Percentiles rank a stretch among this genome's conserved stretches.
Conservation (phyloP, 2,888 invertebrate species). For the Stramonita haemastoma region DNA sequence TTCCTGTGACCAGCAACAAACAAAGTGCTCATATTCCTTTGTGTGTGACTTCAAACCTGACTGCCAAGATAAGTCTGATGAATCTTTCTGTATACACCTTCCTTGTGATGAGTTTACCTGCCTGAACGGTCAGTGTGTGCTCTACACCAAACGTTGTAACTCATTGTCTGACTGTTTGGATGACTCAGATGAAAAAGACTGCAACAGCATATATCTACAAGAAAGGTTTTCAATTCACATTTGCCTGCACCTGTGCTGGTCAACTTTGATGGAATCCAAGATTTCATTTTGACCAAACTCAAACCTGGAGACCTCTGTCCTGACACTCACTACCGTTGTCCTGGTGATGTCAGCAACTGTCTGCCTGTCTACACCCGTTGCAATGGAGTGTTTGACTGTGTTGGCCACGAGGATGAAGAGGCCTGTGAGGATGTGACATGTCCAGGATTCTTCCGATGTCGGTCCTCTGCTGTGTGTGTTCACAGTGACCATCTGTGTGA, state of each 20-base stretch:
- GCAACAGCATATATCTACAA: neutral
- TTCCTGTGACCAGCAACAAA: neutral
- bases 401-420: neutral
- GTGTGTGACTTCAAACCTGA: neutral
- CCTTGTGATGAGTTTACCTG: neutral
- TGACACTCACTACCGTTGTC: constrained; percentile 4
- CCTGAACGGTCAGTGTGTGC: neutral
- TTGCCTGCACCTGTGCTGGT: neutral
- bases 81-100: neutral
- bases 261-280: neutral
- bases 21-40: neutral
- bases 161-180: neutral
- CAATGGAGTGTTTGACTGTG: constrained; percentile 9
- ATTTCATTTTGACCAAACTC: neutral
- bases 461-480: neutral
- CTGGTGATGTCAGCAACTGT: neutral
- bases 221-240: neutral
- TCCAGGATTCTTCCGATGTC: constrained; percentile 6
- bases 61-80: neutral
- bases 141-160: neutral
- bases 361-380: constrained; percentile 21
- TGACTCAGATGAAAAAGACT: neutral
- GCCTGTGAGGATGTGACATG: neutral
- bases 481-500: constrained; percentile 11
- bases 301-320: neutral